Base-by-base conservation (phyloP, 2,888 invertebrate genomes). In the Philaethria dido region DNA sequence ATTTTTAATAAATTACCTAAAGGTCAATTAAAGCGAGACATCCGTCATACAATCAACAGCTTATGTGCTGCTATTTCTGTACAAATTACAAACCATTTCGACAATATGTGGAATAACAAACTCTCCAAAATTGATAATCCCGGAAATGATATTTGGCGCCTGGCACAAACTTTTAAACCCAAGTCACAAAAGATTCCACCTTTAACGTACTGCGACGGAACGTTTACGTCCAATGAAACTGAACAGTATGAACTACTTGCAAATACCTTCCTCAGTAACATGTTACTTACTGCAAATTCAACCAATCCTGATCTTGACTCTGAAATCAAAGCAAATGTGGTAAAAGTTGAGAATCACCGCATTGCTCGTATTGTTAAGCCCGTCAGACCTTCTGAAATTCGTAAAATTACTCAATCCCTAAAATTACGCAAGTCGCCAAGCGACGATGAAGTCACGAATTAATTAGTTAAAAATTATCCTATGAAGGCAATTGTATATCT, bases 81-180 rank as follows among this genome's bases (percentile, higher is more conserved):
- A 9, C 33, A 33, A 33, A 8, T 33, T 5, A 8, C 33, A 8
- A 33, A 1, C 33, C 5, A 33, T 33, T 33, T 9, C 4, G 33
- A 33, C 33, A 39, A 2, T 2, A 13, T 13, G 13, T 39, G 39
- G 39, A 39, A 39, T 6, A 39, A 39, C 13, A 13, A 39, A 36
- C 33, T 36, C 33, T 36, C 33, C 33, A 36, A 9, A 9, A 9
- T 9, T 36, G 33, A 36, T 36, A 29, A n/a, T 68, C 69, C 13
- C 66, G 22, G 48, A 13, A 22, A 20, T 22, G 22, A 48, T 11
- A 48, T 48, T 6, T 22, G 9, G 22, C 47, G 48, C 9, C 0
- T 22, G 14, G 9, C 48, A 11, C 20, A 48, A 48, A 22, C 20
- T n/a, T 14, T 48, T 11, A 11, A 22, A 11, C 13, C 48, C 11